phyloP scores from a whole-genome alignment of 2,113 vertebrate genomes.

The Saimiri boliviensis region DNA sequence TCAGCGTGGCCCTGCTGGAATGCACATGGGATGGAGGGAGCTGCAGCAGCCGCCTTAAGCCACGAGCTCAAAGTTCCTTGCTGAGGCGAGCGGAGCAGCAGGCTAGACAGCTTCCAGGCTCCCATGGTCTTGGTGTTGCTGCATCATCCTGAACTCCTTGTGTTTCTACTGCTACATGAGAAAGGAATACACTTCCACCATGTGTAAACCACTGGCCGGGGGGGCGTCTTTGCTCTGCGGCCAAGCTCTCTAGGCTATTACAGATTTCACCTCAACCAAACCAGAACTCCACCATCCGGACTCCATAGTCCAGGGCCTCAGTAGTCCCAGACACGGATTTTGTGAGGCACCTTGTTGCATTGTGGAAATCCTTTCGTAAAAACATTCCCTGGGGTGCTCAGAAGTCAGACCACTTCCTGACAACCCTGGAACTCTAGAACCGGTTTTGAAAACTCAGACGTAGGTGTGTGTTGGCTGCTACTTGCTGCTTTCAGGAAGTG shows the following conservation, averaged over 20 bases:
- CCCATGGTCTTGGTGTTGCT: fast-evolving
- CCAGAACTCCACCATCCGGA: not conserved
- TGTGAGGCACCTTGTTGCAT: not conserved
- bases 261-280: fast-evolving
- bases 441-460: not conserved
- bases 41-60: not conserved
- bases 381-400: fast-evolving
- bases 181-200: not conserved
- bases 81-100: not conserved
- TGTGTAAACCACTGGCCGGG: not conserved
- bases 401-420: not conserved
- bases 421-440: not conserved
- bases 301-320: fast-evolving
- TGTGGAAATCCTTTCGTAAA: not conserved
- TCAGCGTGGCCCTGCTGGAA: not conserved
- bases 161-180: not conserved
- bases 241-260: not conserved
- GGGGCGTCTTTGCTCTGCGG: not conserved
- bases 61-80: not conserved
- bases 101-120: fast-evolving
- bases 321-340: not conserved
- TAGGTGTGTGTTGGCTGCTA: not conserved
- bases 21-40: not conserved
- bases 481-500: not conserved
- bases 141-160: fast-evolving